A percentile compares a stretch with the other conserved stretches of the same genome.
Evolutionary conservation across 2,113 vertebrate species (phyloP).

Genomic region (Cyphomyrus plagiostoma): DNA sequence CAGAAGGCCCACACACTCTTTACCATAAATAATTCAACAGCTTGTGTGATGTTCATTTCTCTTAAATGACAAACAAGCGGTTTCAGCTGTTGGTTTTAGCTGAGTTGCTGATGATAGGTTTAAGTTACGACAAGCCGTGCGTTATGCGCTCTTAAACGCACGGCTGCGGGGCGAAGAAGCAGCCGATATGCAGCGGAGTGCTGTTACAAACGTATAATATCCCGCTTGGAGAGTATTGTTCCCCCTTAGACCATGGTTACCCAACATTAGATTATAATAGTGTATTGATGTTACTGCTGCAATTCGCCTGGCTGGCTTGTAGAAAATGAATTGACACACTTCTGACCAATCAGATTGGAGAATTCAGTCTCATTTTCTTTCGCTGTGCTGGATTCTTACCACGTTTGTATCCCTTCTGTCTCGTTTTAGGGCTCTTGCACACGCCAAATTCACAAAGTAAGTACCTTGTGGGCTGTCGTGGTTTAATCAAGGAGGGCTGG

Average conservation of each 20-base stretch:
- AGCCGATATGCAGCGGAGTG: too few relatives aligned
- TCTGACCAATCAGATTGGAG: background rate
- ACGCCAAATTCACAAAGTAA: background rate
- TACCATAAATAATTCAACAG: too few relatives aligned
- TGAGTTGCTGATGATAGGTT: too few relatives aligned
- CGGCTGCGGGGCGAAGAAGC: too few relatives aligned
- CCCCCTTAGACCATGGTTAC: too few relatives aligned
- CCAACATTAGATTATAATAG: background rate
- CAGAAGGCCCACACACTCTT: background rate
- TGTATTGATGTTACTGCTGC: background rate
- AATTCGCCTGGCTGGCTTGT: background rate
- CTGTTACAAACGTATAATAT: too few relatives aligned
- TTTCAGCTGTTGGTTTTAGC: too few relatives aligned
- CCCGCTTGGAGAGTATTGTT: background rate
- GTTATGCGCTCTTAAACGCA: too few relatives aligned
- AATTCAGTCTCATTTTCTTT: background rate
- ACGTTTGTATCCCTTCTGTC: background rate
- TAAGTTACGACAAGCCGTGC: too few relatives aligned
- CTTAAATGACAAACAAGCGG: too few relatives aligned
- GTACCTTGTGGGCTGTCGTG: conserved; percentile 25
- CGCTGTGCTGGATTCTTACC: background rate
- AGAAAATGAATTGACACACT: background rate
- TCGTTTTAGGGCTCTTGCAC: background rate
- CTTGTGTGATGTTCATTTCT: too few relatives aligned
- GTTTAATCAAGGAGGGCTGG: background rate